Base-by-base conservation (phyloP, 1,140 invertebrate species). In the Drosophila setifemur region DNA sequence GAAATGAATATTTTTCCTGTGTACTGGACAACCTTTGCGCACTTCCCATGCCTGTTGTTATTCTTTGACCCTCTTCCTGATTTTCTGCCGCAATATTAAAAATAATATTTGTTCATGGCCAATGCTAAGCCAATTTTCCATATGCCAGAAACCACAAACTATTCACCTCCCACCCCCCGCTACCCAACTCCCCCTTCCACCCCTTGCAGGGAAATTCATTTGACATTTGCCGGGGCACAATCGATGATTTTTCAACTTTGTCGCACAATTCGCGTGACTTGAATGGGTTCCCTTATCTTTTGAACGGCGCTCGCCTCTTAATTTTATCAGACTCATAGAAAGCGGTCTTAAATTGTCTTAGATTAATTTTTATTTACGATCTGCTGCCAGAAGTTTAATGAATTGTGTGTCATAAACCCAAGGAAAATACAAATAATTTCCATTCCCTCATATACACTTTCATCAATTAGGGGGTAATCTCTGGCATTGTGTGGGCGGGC, bases 81-180 rank as follows among this genome's bases (percentile, higher is more conserved):
- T 63, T 61, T 78, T 55, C 26, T 40, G 29, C 19, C 48, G 45
- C 47, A 71, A 68, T 39, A 75, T 79, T 70, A 79, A 74, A 79
- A 79, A 72, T 85, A 85, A 85, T 86, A 75, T 72, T 64, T 68
- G 37, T 61, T 81, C 81, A 85, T 49, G 81, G 81, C 43, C 81
- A 81, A 31, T 50, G 60, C 67, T 86, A 85, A 85, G 75, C 81
- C 81, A 81, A 85, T 85, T 85, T 79, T 64, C 45, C 55, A 74
- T 67, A 67, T 29, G 19, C 21, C 19, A 16, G n/a, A n/a, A 14
- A 5, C 21, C 8, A 12, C 4, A 16, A 29, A 21, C 43, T 48
- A 23, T 23, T 33, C 16, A 33, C 16, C 21, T 31, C 14, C 31
- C 60, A 47, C 25, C 18, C 1, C 28, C 28, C 16, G 23, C 26